Evolutionary conservation across 2,113 vertebrate genomes (phyloP).

Genomic region (Mesocricetus auratus): DNA sequence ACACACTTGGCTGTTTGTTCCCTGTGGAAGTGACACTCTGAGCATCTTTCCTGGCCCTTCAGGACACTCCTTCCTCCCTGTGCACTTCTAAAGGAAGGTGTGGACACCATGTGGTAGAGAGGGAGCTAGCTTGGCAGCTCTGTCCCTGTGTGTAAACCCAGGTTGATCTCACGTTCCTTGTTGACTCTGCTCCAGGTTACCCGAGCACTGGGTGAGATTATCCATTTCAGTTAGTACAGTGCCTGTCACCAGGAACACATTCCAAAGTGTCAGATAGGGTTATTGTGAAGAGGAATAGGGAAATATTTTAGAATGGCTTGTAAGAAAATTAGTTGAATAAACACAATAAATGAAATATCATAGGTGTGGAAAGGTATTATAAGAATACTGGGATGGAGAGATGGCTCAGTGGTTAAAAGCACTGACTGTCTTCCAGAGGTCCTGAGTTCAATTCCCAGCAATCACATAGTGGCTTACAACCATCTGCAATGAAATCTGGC

Average conservation of each 20-base stretch:
- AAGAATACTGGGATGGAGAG: neutral
- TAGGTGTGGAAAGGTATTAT: neutral
- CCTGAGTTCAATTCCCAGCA: no score
- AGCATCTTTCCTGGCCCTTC: neutral
- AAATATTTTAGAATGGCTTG: neutral
- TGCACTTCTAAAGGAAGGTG: neutral
- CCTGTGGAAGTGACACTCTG: neutral
- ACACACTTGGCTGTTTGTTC: neutral
- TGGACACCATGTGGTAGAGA: neutral
- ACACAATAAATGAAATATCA: neutral
- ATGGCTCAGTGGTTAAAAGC: no score
- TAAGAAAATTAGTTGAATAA: neutral
- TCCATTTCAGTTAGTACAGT: neutral
- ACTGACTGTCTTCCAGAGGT: no score
- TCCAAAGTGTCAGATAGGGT: neutral
- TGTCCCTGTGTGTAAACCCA: fast-evolving
- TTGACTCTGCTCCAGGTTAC: neutral
- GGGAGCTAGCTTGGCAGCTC: neutral
- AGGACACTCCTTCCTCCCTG: neutral
- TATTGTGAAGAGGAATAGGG: conserved; percentile 2
- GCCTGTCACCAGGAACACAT: neutral
- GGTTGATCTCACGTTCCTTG: no score
- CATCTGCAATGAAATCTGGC: no score
- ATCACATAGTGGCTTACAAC: no score
- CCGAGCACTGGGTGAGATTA: neutral